Percentiles rank a stretch among this genome's conserved stretches.
Evolutionary conservation across 2,888 invertebrate genomes (phyloP).

Genomic region (Aquatica leii): DNA sequence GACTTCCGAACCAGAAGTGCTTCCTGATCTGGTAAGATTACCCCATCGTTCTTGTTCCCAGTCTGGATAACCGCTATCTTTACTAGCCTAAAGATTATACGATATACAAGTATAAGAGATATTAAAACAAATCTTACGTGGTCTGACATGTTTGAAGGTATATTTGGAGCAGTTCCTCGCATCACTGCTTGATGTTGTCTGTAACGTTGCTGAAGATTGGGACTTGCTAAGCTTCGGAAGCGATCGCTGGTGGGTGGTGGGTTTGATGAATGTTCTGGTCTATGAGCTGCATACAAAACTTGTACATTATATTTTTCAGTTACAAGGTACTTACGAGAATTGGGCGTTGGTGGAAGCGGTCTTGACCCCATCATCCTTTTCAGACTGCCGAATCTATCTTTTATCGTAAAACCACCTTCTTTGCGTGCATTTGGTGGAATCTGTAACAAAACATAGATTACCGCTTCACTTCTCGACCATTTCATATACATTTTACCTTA

Average conservation of each 20-base stretch:
- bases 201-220: conserved; percentile 65
- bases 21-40: conserved; percentile 54
- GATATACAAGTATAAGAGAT: background rate
- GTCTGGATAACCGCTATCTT: conserved; percentile 60
- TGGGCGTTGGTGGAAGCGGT: conserved; percentile 67
- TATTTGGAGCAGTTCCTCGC: conserved; percentile 59
- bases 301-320: background rate
- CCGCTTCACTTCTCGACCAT: conserved; percentile 51
- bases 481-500: conserved; percentile 22
- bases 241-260: conserved; percentile 46
- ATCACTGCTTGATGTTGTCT: conserved; percentile 67
- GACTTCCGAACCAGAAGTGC: conserved; percentile 57
- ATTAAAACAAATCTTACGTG: conserved; percentile 33
- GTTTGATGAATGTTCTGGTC: conserved; percentile 50
- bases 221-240: conserved; percentile 49
- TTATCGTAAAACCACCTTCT: conserved; percentile 54
- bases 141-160: conserved; percentile 51
- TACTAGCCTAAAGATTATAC: conserved; percentile 52
- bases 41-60: conserved; percentile 59
- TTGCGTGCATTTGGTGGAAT: conserved; percentile 52
- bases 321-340: conserved; percentile 18
- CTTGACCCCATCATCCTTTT: conserved; percentile 61
- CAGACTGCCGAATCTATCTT: conserved; percentile 63
- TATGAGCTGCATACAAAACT: conserved; percentile 46
- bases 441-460: conserved; percentile 53